Percentiles rank a stretch among this genome's conserved stretches.
These are phyloP conservation scores for Holothuria glaberrima DNA, from an alignment of 35 echinoderm and acorn worm genomes.

Conservation along the genomic window DNA sequence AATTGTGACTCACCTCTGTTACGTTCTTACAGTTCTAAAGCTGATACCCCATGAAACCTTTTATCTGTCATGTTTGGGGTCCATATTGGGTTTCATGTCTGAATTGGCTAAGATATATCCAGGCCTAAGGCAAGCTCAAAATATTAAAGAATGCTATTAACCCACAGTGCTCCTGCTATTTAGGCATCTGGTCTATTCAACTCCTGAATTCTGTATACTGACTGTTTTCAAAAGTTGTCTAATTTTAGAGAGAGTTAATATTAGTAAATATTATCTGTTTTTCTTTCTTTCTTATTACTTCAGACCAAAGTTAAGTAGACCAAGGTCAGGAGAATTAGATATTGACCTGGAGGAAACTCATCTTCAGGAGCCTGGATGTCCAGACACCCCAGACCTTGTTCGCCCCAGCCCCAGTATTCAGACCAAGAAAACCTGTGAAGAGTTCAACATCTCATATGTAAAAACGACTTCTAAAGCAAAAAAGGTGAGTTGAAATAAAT, in stretches of 20 bases:
- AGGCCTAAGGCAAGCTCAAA: background rate
- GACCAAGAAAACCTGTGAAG: conserved; percentile 53
- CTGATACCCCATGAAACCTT: too few species aligned
- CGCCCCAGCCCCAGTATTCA: conserved; percentile 19
- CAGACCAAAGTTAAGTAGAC: conserved; percentile 43
- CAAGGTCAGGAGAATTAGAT: background rate
- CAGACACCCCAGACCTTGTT: conserved; percentile 47
- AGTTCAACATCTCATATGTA: conserved; percentile 53
- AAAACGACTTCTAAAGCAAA: conserved; percentile 55
- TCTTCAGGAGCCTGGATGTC: conserved; percentile 11
- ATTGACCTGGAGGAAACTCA: conserved; percentile 15
- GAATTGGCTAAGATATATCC: background rate
- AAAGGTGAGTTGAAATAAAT: background rate
- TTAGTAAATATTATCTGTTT: background rate
- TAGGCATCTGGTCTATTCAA: too few species aligned
- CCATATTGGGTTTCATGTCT: background rate
- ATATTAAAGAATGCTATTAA: too few species aligned
- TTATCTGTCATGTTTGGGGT: background rate
- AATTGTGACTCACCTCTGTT: too few species aligned
- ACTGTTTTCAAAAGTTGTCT: background rate
- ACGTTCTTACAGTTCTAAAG: too few species aligned
- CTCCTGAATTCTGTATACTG: too few species aligned
- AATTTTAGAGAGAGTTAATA: background rate
- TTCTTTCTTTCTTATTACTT: background rate
- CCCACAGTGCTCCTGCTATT: too few species aligned